A percentile compares a stretch with the other conserved stretches of the same genome.
Evolutionary conservation across 1,140 invertebrate genomes (phyloP).

Genomic region (Drosophila watanabei): DNA sequence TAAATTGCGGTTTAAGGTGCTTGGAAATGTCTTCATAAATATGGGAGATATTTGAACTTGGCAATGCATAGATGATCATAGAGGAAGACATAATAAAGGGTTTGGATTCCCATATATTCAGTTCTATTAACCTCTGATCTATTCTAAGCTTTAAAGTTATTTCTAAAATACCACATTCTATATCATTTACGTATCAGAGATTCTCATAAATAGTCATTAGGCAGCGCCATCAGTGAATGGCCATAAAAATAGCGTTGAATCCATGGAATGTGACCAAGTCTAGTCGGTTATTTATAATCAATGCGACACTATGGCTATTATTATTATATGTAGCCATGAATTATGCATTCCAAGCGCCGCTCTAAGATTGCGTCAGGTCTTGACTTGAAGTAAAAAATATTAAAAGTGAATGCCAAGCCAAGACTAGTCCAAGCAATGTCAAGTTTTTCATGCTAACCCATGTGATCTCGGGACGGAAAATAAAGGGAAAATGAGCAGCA

Average conservation of each 20-base stretch:
- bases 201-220: conserved; percentile 44
- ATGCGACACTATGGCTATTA: conserved; percentile 30
- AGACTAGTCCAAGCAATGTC: conserved; percentile 73
- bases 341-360: conserved; percentile 58
- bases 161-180: conserved; percentile 35
- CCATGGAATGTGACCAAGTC: conserved; percentile 42
- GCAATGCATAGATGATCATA: conserved; percentile 5
- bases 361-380: conserved; percentile 45
- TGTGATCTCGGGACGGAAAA: conserved; percentile 18
- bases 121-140: background rate
- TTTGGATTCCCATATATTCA: background rate
- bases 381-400: conserved; percentile 27
- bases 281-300: conserved; percentile 44
- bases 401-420: conserved; percentile 72
- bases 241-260: conserved; percentile 44
- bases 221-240: conserved; percentile 11
- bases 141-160: conserved; percentile 1
- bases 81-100: background rate
- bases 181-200: conserved; percentile 14
- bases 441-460: conserved; percentile 65
- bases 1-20: conserved; percentile 62
- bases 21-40: conserved; percentile 70
- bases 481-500: conserved; percentile 28
- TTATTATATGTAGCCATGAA: conserved; percentile 55
- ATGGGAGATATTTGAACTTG: conserved; percentile 31